Conservation (phyloP, 2,797 vertebrate genomes). For the Mallotus villosus region DNA sequence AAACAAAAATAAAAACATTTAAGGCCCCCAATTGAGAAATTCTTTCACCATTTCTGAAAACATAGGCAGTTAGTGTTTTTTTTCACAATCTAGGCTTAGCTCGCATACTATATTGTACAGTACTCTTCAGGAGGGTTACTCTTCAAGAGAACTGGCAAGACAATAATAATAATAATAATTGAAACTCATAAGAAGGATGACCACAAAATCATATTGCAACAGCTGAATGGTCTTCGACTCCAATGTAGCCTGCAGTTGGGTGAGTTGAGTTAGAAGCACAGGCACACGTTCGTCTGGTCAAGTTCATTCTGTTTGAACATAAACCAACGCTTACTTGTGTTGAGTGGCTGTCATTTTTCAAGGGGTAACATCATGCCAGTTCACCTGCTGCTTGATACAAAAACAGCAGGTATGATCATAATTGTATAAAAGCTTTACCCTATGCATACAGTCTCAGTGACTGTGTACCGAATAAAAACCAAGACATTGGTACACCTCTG, state of each 20-base stretch:
- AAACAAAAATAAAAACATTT: constrained; percentile 43
- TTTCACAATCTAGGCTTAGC: constrained; percentile 38
- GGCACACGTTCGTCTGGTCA: constrained; percentile 75
- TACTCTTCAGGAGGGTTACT: constrained; percentile 41
- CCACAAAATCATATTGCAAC: constrained; percentile 32
- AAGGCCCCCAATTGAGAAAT: constrained; percentile 70
- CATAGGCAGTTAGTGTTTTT: constrained; percentile 61
- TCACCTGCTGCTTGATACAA: constrained; percentile 82
- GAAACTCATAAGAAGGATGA: constrained; percentile 29
- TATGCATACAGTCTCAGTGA: constrained; percentile 81
- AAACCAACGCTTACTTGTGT: constrained; percentile 76
- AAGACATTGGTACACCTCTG: constrained; percentile 93
- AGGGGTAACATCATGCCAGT: constrained; percentile 80
- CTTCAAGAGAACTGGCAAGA: constrained; percentile 52
- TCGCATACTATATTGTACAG: constrained; percentile 5
- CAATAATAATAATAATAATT: constrained; percentile 34
- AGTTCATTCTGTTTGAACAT: constrained; percentile 77
- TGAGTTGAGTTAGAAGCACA: constrained; percentile 21
- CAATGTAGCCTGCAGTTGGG: neutral
- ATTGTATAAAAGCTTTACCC: constrained; percentile 94
- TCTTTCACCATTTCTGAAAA: constrained; percentile 40
- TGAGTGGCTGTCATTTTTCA: constrained; percentile 72
- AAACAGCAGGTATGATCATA: constrained; percentile 83
- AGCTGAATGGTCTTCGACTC: neutral
- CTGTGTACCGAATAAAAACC: constrained; percentile 94